Evolutionary conservation across 2,113 vertebrate species (phyloP), one percentile per base, ranked within the genome.

Genomic region (Scomber japonicus): DNA sequence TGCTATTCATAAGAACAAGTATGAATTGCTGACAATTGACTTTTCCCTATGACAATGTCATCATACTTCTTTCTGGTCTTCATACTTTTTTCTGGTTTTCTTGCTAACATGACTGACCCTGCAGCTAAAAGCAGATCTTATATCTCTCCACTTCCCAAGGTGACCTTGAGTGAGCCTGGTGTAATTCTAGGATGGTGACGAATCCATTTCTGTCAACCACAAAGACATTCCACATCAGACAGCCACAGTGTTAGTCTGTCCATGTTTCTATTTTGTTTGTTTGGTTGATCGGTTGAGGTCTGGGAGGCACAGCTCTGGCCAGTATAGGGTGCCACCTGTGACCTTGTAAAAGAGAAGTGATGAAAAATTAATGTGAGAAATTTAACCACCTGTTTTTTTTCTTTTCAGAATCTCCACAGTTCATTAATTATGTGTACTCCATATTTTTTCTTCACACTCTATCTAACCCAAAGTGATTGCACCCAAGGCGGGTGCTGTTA

Each of bases 311-410:
- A 50, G 59, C 64, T n/a, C 69, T 15, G 70, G 51, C 50, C 63
- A 77, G 82, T 88, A 54, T 85, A 81, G 56, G 54, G 62, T 87
- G 75, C 85, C 88, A 83, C 70, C 64, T 70, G 89, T 89, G 93
- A 91, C 92, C 91, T 91, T 77, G 90, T 89, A 79, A 88, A 89
- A 74, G 90, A 93, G 82, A 91, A 67, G 85, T 49, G 45, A 89
- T 93, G 63, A 93, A 94, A 92, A 72, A 92, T 93, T 80, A 9
- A 93, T 87, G 81, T 45, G 60, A 79, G 90, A 89, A 92, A 93
- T 88, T 56, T 14, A 71, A 91, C 54, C 88, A 5, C 59, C 71
- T 83, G 64, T 85, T 78, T 70, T 44, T 40, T 50, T 73, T 80
- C 51, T 72, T 66, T 88, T 84, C 68, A 30, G 59, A 69, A 54